Evolutionary conservation across 2,113 vertebrate genomes (phyloP).

Genomic region (Pomatostomus ruficeps): DNA sequence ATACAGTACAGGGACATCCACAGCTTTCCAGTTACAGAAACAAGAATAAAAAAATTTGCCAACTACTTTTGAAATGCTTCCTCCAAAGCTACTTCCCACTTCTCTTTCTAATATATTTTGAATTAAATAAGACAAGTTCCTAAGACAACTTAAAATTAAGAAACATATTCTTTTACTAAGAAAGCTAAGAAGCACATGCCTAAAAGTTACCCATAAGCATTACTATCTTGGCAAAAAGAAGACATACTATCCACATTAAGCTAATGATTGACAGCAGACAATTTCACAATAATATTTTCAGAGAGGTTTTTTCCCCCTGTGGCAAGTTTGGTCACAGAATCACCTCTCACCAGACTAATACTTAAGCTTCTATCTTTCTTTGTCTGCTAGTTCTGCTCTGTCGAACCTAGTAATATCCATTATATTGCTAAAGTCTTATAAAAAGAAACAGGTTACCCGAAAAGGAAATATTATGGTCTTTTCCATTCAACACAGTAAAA

Average conservation of each 20-base stretch:
- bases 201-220: not conserved
- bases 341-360: not conserved
- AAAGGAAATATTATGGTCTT: constrained; percentile 78
- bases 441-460: constrained; percentile 65
- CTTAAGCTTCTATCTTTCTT: constrained; percentile 36
- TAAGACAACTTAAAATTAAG: not conserved
- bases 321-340: not conserved
- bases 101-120: not conserved
- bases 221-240: not conserved
- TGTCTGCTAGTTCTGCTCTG: constrained; percentile 43
- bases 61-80: not conserved
- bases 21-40: not conserved
- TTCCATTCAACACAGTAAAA: constrained; percentile 81
- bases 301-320: not conserved
- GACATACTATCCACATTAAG: not conserved
- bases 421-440: constrained; percentile 61
- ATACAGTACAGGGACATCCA: too few relatives aligned
- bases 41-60: not conserved
- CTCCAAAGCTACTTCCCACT: not conserved
- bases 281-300: not conserved
- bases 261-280: not conserved
- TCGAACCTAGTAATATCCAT: constrained; percentile 12
- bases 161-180: not conserved
- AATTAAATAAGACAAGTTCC: not conserved
- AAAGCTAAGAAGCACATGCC: not conserved